Percentiles rank a stretch among this genome's conserved stretches.
These are phyloP conservation scores for Yponomeuta sedellus DNA, from an alignment of 2,888 invertebrate species.

Conservation along the genomic window DNA sequence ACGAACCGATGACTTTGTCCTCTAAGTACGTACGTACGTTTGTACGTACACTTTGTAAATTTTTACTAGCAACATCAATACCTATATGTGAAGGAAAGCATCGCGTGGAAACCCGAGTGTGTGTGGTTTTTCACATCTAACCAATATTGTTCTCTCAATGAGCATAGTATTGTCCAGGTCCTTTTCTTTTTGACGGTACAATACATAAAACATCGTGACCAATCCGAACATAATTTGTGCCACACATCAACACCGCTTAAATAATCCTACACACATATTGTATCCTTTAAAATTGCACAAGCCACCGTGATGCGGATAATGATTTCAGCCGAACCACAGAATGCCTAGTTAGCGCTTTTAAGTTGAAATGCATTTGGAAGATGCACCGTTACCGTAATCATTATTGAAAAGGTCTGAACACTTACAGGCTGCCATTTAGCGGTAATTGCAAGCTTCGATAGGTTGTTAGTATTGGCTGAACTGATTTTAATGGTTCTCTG, in stretches of 20 bases:
- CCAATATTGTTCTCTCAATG: too few species aligned
- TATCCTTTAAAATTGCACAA: neutral
- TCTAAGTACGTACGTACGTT: too few species aligned
- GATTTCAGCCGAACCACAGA: neutral
- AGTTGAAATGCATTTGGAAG: neutral
- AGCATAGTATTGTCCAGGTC: too few species aligned
- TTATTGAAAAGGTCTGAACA: neutral
- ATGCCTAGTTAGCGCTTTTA: neutral
- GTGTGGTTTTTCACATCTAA: too few species aligned
- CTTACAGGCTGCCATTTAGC: neutral
- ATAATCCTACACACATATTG: neutral
- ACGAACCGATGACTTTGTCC: too few species aligned
- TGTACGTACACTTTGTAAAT: too few species aligned
- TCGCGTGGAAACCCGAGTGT: too few species aligned
- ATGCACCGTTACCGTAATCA: neutral
- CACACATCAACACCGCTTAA: neutral
- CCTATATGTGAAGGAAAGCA: too few species aligned
- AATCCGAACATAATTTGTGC: slow-evolving; percentile 3
- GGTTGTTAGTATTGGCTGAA: neutral
- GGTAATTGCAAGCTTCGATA: neutral
- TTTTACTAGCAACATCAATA: too few species aligned
- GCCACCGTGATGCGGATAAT: neutral
- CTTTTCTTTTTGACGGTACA: neutral
- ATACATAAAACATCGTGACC: slow-evolving; percentile 6
- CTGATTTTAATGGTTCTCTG: neutral